Base-by-base conservation (phyloP, 2,797 vertebrate genomes). In the Oceanodroma leucorhoa region DNA sequence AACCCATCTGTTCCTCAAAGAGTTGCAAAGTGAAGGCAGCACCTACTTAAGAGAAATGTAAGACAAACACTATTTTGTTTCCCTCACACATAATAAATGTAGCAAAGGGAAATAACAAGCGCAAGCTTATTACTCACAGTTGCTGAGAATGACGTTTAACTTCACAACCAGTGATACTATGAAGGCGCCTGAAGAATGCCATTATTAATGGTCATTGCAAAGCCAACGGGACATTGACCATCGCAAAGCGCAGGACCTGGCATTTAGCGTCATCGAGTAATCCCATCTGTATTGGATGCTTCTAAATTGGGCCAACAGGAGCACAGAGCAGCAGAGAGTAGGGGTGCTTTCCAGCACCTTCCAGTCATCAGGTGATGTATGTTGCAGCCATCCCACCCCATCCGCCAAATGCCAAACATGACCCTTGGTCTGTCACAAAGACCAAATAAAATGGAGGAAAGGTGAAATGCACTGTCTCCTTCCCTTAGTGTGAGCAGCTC, bases 31-130 rank as follows among this genome's bases (percentile, higher is more conserved):
- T 23, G 26, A 78, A 55, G 30, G 34, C 38, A 87, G 48, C 22
- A 67, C 6, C 32, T 62, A 84, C 60, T 43, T 18, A 51, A 51
- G 10, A 41, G 16, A 58, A 95, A 81, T 8, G 48, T 36, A 55
- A 58, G 77, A 86, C 75, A 15, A 84, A n/a, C 26, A 80, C 29
- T 71, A 30, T 81, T 92, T 88, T 89, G 67, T 89, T 95, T 92
- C 92, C 11, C 6, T 65, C 30, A 53, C 6, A 7, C 6, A 19
- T 46, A 58, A 89, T 53, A 92, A 83, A 92, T 71, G 40, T 89
- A 92, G 38, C 80, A 61, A 89, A 84, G 13, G 24, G 23, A 91
- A 95, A 78, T 32, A 92, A 83, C n/a, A 89, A 87, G 41, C 11
- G 21, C 38, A 90, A 89, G 54, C 32, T 90, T 85, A 84, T 70